Evolutionary conservation across 2,797 vertebrate genomes (phyloP).

Genomic region (Hippoglossus hippoglossus): DNA sequence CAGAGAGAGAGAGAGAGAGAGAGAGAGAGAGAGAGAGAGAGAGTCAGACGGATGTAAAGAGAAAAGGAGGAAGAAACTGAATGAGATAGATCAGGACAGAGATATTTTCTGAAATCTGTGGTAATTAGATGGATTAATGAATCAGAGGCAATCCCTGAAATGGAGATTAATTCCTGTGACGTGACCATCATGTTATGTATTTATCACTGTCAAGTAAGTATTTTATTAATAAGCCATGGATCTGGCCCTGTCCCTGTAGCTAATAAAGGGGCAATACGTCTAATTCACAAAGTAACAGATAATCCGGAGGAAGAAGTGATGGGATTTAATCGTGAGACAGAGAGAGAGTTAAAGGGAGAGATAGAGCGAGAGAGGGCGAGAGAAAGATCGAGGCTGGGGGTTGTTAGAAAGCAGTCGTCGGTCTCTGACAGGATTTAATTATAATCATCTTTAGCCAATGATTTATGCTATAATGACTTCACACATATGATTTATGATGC

Average conservation of each 20-base stretch:
- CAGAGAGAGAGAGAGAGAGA: constrained; percentile 31
- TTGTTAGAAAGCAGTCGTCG: constrained; percentile 41
- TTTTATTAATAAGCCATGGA: constrained; percentile 79
- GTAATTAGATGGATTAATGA: constrained; percentile 80
- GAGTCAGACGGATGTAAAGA: neutral
- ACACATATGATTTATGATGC: constrained; percentile 51
- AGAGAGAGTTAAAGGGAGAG: neutral
- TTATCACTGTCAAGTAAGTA: constrained; percentile 80
- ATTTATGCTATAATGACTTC: constrained; percentile 57
- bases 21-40: constrained; percentile 28
- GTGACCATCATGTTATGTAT: constrained; percentile 74
- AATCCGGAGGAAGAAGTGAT: constrained; percentile 60
- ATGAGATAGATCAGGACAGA: constrained; percentile 63
- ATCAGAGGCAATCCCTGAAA: constrained; percentile 72
- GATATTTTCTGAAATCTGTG: constrained; percentile 70
- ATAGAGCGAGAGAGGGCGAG: neutral
- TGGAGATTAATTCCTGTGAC: constrained; percentile 78
- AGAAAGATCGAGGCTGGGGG: neutral
- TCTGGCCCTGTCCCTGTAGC: constrained; percentile 60
- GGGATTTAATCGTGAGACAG: constrained; percentile 44
- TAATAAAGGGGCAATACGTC: constrained; percentile 75
- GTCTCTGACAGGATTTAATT: constrained; percentile 68
- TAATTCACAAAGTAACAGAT: constrained; percentile 77
- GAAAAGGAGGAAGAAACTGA: constrained; percentile 41
- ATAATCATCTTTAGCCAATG: constrained; percentile 56